phyloP scores from a whole-genome alignment of 2,113 vertebrate species.

The Rutilus rutilus region DNA sequence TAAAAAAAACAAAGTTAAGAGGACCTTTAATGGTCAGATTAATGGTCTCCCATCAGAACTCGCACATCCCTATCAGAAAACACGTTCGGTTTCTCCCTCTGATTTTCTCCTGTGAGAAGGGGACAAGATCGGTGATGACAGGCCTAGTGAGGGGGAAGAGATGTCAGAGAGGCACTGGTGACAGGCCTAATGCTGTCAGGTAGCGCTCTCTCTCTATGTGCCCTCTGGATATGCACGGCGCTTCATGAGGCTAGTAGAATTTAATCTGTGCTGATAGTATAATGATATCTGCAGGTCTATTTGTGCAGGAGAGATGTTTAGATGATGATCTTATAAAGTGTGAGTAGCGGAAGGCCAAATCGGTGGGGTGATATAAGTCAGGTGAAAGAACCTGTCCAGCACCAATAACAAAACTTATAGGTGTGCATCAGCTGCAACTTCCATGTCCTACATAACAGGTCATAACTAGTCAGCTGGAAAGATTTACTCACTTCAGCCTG shows the following conservation, averaged over 20 bases:
- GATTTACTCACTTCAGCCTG: background rate
- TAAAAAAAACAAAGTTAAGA: background rate
- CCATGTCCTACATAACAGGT: background rate
- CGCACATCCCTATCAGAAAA: background rate
- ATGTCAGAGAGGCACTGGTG: constrained; percentile 48
- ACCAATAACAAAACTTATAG: constrained; percentile 4
- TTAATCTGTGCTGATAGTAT: constrained; percentile 50
- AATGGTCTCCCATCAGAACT: background rate
- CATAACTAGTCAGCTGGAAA: constrained; percentile 1
- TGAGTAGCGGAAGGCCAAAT: constrained; percentile 17
- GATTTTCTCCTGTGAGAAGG: constrained; percentile 29
- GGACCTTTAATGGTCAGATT: constrained; percentile 14
- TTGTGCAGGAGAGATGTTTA: constrained; percentile 44
- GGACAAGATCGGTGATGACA: constrained; percentile 53
- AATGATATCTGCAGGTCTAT: constrained; percentile 44
- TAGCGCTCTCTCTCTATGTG: constrained; percentile 29
- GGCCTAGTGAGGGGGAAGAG: constrained; percentile 54
- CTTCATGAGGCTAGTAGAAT: constrained; percentile 38
- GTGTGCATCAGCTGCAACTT: constrained; percentile 23
- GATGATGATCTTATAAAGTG: constrained; percentile 41
- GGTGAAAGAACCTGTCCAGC: constrained; percentile 13
- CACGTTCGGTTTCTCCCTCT: constrained; percentile 10
- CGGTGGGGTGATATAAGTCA: constrained; percentile 50
- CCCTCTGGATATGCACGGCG: constrained; percentile 45
- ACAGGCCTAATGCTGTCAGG: constrained; percentile 52